phyloP scores from a whole-genome alignment of 2,113 vertebrate species.

The Oreochromis aureus region DNA sequence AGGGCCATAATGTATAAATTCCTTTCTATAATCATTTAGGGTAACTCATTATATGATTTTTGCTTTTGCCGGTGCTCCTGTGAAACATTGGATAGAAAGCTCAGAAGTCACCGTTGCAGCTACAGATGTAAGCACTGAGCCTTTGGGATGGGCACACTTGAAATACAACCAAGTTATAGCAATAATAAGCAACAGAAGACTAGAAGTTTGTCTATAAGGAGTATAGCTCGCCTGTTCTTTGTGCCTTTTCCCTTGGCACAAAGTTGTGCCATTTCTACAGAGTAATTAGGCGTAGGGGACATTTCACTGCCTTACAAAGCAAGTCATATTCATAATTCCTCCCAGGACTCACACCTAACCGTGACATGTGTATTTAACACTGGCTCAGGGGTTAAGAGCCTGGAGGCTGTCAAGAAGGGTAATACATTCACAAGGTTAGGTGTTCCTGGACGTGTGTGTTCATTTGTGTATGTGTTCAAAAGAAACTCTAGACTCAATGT shows the following conservation, averaged over 20 bases:
- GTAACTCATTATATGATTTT: not conserved
- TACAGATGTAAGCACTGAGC: not conserved
- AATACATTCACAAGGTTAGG: not conserved
- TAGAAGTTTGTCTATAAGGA: not conserved
- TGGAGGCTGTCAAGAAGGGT: not conserved
- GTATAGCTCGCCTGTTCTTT: not conserved
- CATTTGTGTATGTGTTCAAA: not conserved
- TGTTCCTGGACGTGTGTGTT: not conserved
- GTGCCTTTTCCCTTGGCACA: not conserved
- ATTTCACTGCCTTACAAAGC: not conserved
- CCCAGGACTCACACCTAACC: not conserved
- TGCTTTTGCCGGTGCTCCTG: not conserved
- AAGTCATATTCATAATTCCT: not conserved
- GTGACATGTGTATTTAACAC: not conserved
- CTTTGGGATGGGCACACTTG: not conserved
- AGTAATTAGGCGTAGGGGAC: constrained; percentile 30
- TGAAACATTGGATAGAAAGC: not conserved
- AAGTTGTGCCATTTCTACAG: not conserved
- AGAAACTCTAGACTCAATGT: not conserved
- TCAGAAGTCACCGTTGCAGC: not conserved
- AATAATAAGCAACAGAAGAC: constrained; percentile 11
- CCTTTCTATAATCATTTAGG: not conserved
- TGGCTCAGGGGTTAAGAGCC: not conserved
- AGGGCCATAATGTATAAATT: not conserved
- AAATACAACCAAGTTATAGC: not conserved